Base-by-base conservation (phyloP, 2,113 vertebrate genomes). In the Amphilophus citrinellus region DNA sequence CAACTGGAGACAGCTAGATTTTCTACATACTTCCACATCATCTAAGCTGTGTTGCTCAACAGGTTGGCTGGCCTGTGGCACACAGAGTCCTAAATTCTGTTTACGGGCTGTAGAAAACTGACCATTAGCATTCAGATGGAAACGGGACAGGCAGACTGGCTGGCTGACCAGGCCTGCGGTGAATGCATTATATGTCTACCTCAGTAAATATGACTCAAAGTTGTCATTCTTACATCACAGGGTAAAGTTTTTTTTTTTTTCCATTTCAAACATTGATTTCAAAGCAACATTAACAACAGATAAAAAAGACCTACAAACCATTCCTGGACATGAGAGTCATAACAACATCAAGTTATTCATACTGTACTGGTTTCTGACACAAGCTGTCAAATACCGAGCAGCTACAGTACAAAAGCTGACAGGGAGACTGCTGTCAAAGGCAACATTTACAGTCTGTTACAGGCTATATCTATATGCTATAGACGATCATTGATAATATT, bases 51-150 rank as follows among this genome's bases (percentile, higher is more conserved):
- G 14, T 39, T 76, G 88, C 91, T 90, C 84, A 87, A 42, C 94
- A 94, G 93, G 93, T 92, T 95, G 90, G 77, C 61, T 88, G 93
- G 89, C 94, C 94, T 88, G 88, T 61, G 84, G 88, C 87, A 44
- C 62, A 56, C 78, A 80, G 77, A 80, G n/a, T 75, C 81, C 84
- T 59, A 32, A 82, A 83, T 75, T 88, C 17, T 76, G 53, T n/a
- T 24, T n/a, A 24, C 37, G 30, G 30, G 65, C 5, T 75, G 5
- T 60, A 24, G 60, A 59, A 79, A 2, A 56, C 5, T 30, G 59
- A 76, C 32, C 22, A 68, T 56, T 56, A 63, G 11, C 39, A 44
- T 61, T 30, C 20, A 62, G 8, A 42, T 59, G 27, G 79, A 82
- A 62, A 53, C 4, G 1, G n/a, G 7, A 81, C 84, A 87, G 86